Conservation (phyloP, 2,888 invertebrate genomes). For the Morpho deidamia region DNA sequence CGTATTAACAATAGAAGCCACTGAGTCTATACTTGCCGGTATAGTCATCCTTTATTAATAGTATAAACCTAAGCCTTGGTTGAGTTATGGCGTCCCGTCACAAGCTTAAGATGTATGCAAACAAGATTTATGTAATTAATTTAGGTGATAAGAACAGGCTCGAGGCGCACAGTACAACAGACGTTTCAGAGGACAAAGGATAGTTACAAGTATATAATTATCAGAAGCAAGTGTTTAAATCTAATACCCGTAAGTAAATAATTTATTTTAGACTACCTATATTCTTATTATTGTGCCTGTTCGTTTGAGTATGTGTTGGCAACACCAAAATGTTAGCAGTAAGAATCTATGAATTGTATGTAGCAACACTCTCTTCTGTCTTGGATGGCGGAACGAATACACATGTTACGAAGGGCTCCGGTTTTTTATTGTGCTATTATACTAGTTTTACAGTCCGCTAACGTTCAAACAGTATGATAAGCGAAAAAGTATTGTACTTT, state of each 20-base stretch:
- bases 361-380: too few relatives aligned
- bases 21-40: conserved; percentile 25
- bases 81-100: conserved; percentile 73
- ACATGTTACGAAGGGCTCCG: too few relatives aligned
- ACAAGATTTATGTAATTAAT: conserved; percentile 79
- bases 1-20: neutral
- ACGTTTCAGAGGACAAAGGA: conserved; percentile 60
- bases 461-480: too few relatives aligned
- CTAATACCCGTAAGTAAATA: neutral
- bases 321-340: too few relatives aligned
- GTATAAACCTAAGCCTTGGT: conserved; percentile 62
- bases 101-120: conserved; percentile 76
- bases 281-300: too few relatives aligned
- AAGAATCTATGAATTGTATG: too few relatives aligned
- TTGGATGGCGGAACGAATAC: too few relatives aligned
- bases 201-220: conserved; percentile 34
- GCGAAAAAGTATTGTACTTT: too few relatives aligned
- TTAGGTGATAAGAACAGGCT: conserved; percentile 72
- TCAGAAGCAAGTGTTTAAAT: conserved; percentile 25
- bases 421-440: too few relatives aligned
- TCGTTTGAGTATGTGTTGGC: too few relatives aligned
- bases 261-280: too few relatives aligned
- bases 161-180: conserved; percentile 44
- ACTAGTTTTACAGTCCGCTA: too few relatives aligned
- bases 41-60: conserved; percentile 68